Percentiles rank a stretch among this genome's conserved stretches.
phyloP scores from a whole-genome alignment of 2,797 vertebrate genomes.

The Halcyon smyrnensis region DNA sequence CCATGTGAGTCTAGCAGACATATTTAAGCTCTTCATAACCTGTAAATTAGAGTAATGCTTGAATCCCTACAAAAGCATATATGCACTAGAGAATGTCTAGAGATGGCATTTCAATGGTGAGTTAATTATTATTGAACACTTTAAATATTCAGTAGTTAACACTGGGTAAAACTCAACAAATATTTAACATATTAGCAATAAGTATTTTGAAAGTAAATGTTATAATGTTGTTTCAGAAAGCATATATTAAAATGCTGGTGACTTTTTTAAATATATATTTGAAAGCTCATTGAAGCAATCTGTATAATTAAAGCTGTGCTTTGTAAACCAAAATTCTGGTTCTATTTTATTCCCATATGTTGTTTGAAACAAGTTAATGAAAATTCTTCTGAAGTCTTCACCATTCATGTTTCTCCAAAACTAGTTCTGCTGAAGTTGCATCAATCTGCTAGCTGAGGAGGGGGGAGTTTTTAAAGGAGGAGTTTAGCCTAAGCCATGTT shows the following conservation, averaged over 20 bases:
- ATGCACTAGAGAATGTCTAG: neutral
- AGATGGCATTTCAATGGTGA: neutral
- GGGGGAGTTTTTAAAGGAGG: neutral
- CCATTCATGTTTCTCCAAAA: neutral
- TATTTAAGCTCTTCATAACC: neutral
- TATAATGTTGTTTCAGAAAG: neutral
- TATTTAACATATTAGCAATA: slow-evolving; percentile 18
- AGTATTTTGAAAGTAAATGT: slow-evolving; percentile 11
- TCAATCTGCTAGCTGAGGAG: neutral
- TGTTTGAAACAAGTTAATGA: neutral
- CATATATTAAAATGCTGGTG: neutral
- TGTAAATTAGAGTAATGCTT: neutral
- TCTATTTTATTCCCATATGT: neutral
- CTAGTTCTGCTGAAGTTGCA: neutral
- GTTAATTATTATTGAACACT: neutral
- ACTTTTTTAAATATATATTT: slow-evolving; percentile 38
- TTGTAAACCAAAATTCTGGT: neutral
- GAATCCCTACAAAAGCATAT: neutral
- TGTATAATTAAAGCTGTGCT: slow-evolving; percentile 45
- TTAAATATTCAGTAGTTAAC: neutral
- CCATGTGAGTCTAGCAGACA: neutral
- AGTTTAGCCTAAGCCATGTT: neutral
- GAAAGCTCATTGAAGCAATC: slow-evolving; percentile 5
- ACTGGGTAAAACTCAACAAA: neutral
- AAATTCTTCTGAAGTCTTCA: neutral